phyloP scores from a whole-genome alignment of 2,797 vertebrate species.

The Clarias fuscus region DNA sequence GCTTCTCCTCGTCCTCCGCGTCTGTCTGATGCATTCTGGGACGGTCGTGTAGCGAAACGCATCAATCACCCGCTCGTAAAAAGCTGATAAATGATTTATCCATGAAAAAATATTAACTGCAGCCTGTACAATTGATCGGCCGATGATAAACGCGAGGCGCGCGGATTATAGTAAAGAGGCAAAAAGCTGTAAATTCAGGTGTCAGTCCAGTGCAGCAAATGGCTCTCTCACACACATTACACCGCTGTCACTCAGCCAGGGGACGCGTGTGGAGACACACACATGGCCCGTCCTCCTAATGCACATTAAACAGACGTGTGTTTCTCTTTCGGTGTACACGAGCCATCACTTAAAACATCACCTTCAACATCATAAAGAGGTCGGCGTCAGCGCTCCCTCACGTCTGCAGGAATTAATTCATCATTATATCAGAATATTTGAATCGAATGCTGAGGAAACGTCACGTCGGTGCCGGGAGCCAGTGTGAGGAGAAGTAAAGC shows the following conservation, averaged over 20 bases:
- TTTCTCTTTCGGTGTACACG: neutral
- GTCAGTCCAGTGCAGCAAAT: slow-evolving; percentile 37
- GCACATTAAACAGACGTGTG: neutral
- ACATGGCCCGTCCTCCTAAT: neutral
- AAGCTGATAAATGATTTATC: slow-evolving; percentile 66
- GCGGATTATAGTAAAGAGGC: slow-evolving; percentile 58
- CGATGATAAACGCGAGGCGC: slow-evolving; percentile 61
- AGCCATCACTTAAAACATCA: neutral
- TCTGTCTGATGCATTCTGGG: slow-evolving; percentile 37
- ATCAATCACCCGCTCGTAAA: slow-evolving; percentile 62
- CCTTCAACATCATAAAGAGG: neutral
- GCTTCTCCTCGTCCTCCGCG: slow-evolving; percentile 27
- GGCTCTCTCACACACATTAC: slow-evolving; percentile 29
- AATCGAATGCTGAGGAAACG: neutral
- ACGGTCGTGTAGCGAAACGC: slow-evolving; percentile 41
- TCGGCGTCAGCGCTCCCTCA: too few relatives aligned
- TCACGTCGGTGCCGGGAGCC: neutral
- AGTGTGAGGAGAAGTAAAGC: neutral
- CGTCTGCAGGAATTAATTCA: too few relatives aligned
- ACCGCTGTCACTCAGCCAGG: slow-evolving; percentile 40
- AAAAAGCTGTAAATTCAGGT: slow-evolving; percentile 52
- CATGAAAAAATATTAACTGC: slow-evolving; percentile 67
- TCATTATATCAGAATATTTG: too few relatives aligned
- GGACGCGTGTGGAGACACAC: neutral
- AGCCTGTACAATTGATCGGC: slow-evolving; percentile 64